Percentiles rank a stretch among this genome's conserved stretches.
These are phyloP conservation scores for Caenorhabditis zanzibari DNA, from an alignment of 2,888 invertebrate species.

Conservation along the genomic window DNA sequence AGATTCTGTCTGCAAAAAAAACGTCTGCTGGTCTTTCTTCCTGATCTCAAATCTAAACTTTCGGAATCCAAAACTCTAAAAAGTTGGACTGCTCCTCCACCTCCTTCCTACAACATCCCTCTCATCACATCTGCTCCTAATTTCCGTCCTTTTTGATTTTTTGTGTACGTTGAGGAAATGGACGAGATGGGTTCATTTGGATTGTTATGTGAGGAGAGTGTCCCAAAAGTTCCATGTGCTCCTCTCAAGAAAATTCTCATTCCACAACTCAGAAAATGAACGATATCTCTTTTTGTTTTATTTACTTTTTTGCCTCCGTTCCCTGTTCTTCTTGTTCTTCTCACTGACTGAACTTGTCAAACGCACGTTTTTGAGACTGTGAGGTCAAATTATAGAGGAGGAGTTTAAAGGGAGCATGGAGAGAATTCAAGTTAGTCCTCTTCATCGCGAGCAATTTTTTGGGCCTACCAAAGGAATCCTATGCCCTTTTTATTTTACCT, in stretches of 20 bases:
- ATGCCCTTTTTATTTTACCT: not conserved
- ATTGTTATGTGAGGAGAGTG: conserved; percentile 4
- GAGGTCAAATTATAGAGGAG: not conserved
- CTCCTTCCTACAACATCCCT: not conserved
- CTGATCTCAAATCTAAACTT: conserved; percentile 12
- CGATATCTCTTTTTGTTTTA: conserved; percentile 17
- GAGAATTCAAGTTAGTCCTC: no score
- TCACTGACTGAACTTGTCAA: conserved; percentile 33
- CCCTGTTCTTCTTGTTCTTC: conserved; percentile 12
- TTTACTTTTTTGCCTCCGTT: conserved; percentile 31
- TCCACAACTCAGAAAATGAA: conserved; percentile 13
- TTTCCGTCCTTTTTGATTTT: conserved; percentile 51
- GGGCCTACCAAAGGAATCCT: no score
- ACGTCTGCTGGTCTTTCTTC: not conserved
- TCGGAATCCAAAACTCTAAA: conserved; percentile 6
- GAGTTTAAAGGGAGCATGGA: no score
- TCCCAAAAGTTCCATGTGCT: conserved; percentile 52
- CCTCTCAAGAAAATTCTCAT: not conserved
- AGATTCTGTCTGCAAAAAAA: conserved; percentile 2
- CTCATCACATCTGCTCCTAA: conserved; percentile 57
- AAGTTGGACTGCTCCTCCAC: not conserved
- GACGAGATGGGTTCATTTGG: conserved; percentile 6
- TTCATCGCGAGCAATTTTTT: no score
- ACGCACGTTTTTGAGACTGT: conserved; percentile 17
- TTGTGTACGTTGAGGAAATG: conserved; percentile 8